These are phyloP conservation scores for Calvadosia cruxmelitensis DNA, from an alignment of 30 jellyfish, hydroid and myxozoan species.

Conservation along the genomic window DNA sequence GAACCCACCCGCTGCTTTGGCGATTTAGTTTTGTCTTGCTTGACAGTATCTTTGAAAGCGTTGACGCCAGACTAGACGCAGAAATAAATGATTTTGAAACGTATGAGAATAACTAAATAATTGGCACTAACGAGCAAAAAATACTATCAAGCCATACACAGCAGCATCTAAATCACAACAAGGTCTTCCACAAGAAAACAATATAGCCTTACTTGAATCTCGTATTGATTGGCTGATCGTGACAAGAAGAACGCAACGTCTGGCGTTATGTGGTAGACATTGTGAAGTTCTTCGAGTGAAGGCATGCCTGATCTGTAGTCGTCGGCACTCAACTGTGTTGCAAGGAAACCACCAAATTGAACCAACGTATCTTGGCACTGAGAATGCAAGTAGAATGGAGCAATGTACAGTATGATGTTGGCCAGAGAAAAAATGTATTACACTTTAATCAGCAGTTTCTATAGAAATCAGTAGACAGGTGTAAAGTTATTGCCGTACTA, in stretches of 20 bases:
- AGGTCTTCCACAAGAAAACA: background rate
- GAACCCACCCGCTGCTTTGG: slow-evolving; percentile 46
- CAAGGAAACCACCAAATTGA: slow-evolving; percentile 95
- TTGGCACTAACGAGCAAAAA: too few species aligned
- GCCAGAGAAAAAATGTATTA: too few species aligned
- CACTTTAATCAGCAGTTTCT: too few species aligned
- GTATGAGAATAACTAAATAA: too few species aligned
- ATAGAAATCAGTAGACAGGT: too few species aligned
- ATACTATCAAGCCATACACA: too few species aligned
- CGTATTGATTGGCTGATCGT: slow-evolving; percentile 67
- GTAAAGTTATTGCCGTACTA: too few species aligned
- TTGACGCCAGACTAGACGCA: slow-evolving; percentile 21
- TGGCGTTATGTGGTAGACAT: slow-evolving; percentile 70
- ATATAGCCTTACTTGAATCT: slow-evolving; percentile 44
- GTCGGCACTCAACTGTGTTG: slow-evolving; percentile 72
- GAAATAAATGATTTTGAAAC: too few species aligned
- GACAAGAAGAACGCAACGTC: slow-evolving; percentile 85
- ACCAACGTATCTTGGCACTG: slow-evolving; percentile 96
- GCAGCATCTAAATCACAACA: background rate
- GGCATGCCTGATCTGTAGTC: slow-evolving; percentile 83
- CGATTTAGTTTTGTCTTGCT: slow-evolving; percentile 41
- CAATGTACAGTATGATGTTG: too few species aligned
- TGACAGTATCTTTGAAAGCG: slow-evolving; percentile 42
- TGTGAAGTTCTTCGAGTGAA: slow-evolving; percentile 67
- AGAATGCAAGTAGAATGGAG: background rate